Evolutionary conservation across 2,797 vertebrate genomes (phyloP), one percentile per base, ranked within the genome.

Genomic region (Bradypodion ventrale): DNA sequence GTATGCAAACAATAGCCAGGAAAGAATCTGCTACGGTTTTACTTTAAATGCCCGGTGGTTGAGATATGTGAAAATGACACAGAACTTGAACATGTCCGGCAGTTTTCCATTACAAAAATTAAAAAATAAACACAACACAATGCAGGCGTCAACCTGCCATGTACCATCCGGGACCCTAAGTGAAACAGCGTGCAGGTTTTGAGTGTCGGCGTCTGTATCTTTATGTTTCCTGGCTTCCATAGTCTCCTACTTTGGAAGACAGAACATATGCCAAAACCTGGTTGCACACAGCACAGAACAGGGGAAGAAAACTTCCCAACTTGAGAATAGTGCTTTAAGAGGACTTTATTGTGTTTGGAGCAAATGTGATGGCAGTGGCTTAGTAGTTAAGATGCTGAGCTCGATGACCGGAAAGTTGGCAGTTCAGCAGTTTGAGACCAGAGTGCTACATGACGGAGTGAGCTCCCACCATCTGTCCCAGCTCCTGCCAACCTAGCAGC

Each of bases 121-220:
- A 8, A 87, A 49, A 79, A 42, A 77, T 87, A 81, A 52, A 21
- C 8, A 73, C 63, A 87, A 82, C 76, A 77, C 29, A 44, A 19
- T 63, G 49, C 15, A 87, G 35, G 82, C 78, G 73, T 86, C 76
- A 88, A 69, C 1, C 82, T 87, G 46, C 72, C 85, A 84, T 37
- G 46, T 82, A 81, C 7, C 40, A n/a, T 91, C 73, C 84, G 42
- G 12, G 85, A 23, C 0, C 29, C 27, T 21, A 40, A 7, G 23
- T 74, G 13, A 75, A 82, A 65, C 35, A 81, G 56, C 12, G 25
- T 7, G 40, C 9, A 44, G 42, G 40, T 23, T 27, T 46, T 10
- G n/a, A n/a, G n/a, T n/a, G n/a, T n/a, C n/a, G n/a, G n/a, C 2
- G 37, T 37, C 37, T 37, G 37, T 37, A 37, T 37, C 3, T 37